A percentile compares a stretch with the other conserved stretches of the same genome.
These are phyloP conservation scores for Microtus montanus DNA, from an alignment of 2,113 vertebrate species.

Conservation along the genomic window DNA sequence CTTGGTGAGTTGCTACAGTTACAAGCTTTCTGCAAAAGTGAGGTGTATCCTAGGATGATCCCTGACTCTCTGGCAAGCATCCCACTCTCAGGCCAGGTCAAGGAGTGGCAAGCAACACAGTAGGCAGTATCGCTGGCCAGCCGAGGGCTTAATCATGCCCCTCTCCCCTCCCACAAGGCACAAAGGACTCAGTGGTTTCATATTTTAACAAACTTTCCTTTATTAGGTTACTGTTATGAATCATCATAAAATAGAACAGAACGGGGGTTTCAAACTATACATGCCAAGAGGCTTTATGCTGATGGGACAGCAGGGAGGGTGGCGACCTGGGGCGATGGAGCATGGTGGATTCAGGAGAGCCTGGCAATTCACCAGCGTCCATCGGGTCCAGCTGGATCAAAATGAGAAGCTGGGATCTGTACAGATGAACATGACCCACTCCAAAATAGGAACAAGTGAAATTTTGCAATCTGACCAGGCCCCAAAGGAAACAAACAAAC, in stretches of 20 bases:
- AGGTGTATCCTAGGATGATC: neutral
- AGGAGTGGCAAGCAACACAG: too few species aligned
- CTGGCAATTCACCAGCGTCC: neutral
- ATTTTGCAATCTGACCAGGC: conserved; percentile 36
- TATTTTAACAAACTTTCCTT: conserved; percentile 92
- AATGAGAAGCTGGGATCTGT: conserved; percentile 63
- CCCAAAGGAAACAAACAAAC: neutral
- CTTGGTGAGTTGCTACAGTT: neutral
- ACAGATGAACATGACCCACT: conserved; percentile 56
- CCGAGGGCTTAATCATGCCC: too few species aligned
- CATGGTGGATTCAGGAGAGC: conserved; percentile 13
- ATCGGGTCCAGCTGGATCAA: conserved; percentile 66
- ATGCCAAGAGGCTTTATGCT: conserved; percentile 78
- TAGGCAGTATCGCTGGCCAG: neutral
- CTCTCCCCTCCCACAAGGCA: neutral
- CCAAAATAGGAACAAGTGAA: conserved; percentile 65
- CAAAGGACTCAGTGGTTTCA: conserved; percentile 27
- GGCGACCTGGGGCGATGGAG: neutral
- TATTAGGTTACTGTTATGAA: conserved; percentile 94
- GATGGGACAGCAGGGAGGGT: neutral
- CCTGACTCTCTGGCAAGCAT: neutral
- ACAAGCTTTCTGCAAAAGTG: neutral
- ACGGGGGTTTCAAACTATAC: conserved; percentile 87
- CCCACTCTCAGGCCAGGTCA: neutral
- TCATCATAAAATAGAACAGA: conserved; percentile 88